Evolutionary conservation across 2,113 vertebrate genomes (phyloP), one percentile per base, ranked within the genome.

Genomic region (Turnix velox): DNA sequence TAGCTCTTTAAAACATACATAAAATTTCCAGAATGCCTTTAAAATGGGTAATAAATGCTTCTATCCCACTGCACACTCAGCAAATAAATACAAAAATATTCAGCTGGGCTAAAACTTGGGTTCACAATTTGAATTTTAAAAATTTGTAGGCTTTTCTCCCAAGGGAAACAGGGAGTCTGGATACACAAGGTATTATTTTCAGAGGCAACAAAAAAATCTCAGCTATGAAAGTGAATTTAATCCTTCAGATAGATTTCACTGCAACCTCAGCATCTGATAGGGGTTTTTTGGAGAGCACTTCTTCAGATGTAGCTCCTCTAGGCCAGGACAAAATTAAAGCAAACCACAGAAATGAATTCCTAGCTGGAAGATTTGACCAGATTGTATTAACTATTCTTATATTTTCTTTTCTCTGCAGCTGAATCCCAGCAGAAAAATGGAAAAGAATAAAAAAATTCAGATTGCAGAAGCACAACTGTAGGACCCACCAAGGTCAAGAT

Each of bases 381-480:
- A 14, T 13, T n/a, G 4, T 12, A 22, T 54, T 30, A 65, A 65
- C 17, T 27, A 24, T n/a, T 51, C 20, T n/a, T 8, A 31, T 28
- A 18, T 49, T 61, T 72, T 33, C 31, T 73, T 55, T 18, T 66
- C 42, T 49, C n/a, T n/a, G n/a, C n/a, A n/a, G n/a, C n/a, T n/a
- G n/a, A n/a, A n/a, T n/a, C n/a, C 16, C 19, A 67, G 39, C 8
- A 27, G 58, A 54, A 65, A 66, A 84, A 54, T 0, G 0, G 24
- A 49, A 46, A 51, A 87, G 0, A 46, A 24, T 0, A 23, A 30
- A 85, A 67, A 45, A 0, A 0, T 8, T n/a, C n/a, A 42, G 57
- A 35, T 46, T 76, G 74, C 30, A 66, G 57, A 85, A 62, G n/a
- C 19, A 27, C 25, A 78, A 28, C 31, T 59, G 30, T 37, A 30